Conservation (phyloP, 2,113 vertebrate genomes). For the Desmodus rotundus region DNA sequence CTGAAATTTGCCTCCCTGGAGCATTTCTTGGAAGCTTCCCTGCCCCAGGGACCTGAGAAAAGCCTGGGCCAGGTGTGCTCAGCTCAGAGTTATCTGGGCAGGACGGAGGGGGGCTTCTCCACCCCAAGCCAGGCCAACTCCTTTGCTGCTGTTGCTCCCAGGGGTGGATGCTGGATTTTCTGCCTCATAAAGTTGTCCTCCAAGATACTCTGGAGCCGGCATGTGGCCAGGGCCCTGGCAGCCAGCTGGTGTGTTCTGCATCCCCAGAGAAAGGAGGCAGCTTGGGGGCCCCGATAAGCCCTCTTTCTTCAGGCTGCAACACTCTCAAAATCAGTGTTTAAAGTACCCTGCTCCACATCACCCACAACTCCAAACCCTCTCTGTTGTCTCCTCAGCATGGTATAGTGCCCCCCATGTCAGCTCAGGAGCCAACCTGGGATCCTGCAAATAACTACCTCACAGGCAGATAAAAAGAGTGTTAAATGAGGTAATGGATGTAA, state of each 20-base stretch:
- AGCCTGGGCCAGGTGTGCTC: not conserved
- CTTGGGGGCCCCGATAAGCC: not conserved
- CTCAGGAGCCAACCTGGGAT: not conserved
- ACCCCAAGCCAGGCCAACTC: not conserved
- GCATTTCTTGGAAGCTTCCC: not conserved
- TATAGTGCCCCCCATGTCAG: not conserved
- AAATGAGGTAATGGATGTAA: not conserved
- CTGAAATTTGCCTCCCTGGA: not conserved
- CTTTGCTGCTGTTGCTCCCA: slow-evolving; percentile 24
- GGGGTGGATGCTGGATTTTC: slow-evolving; percentile 42
- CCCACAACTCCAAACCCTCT: not conserved
- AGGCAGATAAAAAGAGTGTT: not conserved
- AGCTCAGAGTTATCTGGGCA: not conserved
- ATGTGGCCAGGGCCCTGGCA: not conserved
- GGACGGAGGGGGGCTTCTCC: not conserved
- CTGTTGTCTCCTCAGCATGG: not conserved
- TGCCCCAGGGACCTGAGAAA: not conserved
- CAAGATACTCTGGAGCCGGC: slow-evolving; percentile 21
- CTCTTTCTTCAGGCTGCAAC: not conserved
- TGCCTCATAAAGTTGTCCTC: slow-evolving; percentile 46
- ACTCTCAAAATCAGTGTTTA: slow-evolving; percentile 14
- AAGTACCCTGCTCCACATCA: not conserved
- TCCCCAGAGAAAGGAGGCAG: not conserved
- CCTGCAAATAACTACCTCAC: not conserved
- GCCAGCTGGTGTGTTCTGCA: not conserved